Evolutionary conservation across 2,888 invertebrate genomes (phyloP).

Genomic region (Hirtodrosophila cameraria): DNA sequence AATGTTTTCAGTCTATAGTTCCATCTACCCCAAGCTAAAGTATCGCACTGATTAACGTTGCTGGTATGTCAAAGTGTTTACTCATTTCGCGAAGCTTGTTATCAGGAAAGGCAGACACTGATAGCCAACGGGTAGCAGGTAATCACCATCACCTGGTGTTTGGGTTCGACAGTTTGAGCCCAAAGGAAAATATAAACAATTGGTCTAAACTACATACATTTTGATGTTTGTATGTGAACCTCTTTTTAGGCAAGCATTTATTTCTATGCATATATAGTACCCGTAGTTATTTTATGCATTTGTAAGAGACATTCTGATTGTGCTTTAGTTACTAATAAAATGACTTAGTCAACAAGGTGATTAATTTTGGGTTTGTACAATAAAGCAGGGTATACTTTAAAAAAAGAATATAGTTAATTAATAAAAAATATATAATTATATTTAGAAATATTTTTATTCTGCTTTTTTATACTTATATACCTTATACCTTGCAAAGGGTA

Average conservation of each 20-base stretch:
- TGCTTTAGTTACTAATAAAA: too few relatives aligned
- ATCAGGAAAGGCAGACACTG: constrained; percentile 56
- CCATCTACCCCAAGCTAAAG: constrained; percentile 40
- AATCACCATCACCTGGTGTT: constrained; percentile 54
- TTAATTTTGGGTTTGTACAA: too few relatives aligned
- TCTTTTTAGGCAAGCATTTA: constrained; percentile 6
- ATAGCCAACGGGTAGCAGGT: constrained; percentile 54
- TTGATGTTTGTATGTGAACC: background rate
- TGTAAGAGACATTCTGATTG: too few relatives aligned
- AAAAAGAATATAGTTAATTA: too few relatives aligned
- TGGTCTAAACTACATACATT: constrained; percentile 1
- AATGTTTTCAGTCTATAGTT: constrained; percentile 5
- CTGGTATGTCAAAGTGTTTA: constrained; percentile 65
- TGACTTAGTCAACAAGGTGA: too few relatives aligned
- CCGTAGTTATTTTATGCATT: too few relatives aligned
- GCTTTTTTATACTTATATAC: too few relatives aligned
- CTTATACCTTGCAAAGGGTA: too few relatives aligned
- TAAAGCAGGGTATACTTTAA: too few relatives aligned
- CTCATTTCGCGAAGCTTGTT: constrained; percentile 66
- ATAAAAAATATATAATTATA: too few relatives aligned
- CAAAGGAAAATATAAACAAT: constrained; percentile 64
- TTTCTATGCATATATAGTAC: background rate
- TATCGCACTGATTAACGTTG: constrained; percentile 62
- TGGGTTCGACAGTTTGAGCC: constrained; percentile 54
- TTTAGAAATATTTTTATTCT: too few relatives aligned